A percentile compares a stretch with the other conserved stretches of the same genome.
Conservation (phyloP, 2,113 vertebrate species). For the Hypocryptadius cinnamomeus region DNA sequence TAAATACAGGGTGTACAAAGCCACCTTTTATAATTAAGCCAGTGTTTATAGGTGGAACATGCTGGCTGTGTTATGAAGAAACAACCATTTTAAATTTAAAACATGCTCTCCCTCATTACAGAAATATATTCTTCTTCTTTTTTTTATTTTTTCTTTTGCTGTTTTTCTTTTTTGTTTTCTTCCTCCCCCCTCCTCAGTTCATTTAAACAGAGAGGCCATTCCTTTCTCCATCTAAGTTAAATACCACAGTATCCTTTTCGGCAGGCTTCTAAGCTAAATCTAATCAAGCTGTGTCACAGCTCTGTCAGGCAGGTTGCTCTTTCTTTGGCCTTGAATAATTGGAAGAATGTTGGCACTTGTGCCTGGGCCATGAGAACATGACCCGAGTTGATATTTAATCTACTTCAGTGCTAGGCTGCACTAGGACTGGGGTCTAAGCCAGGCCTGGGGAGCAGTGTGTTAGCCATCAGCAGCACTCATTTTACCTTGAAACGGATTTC, state of each 20-base stretch:
- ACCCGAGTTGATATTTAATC: slow-evolving; percentile 74
- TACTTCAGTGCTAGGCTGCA: slow-evolving; percentile 68
- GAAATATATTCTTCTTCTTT: background rate
- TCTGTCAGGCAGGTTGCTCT: slow-evolving; percentile 66
- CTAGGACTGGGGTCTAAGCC: slow-evolving; percentile 47
- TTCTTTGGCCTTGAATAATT: slow-evolving; percentile 69
- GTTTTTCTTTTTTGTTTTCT: too few relatives aligned
- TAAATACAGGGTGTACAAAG: background rate
- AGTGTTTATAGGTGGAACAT: background rate
- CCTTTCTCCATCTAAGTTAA: slow-evolving; percentile 49
- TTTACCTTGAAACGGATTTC: slow-evolving; percentile 48
- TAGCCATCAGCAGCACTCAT: slow-evolving; percentile 45
- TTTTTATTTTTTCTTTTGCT: background rate
- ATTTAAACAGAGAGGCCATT: slow-evolving; percentile 49
- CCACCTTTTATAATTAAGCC: background rate
- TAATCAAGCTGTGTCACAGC: slow-evolving; percentile 74
- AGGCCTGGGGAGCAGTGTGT: slow-evolving; percentile 50
- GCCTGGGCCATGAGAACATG: slow-evolving; percentile 69
- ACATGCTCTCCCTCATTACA: background rate
- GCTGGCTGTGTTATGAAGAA: background rate
- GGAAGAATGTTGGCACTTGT: slow-evolving; percentile 72
- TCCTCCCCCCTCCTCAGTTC: background rate
- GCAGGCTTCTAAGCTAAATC: slow-evolving; percentile 72
- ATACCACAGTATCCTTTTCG: slow-evolving; percentile 62
- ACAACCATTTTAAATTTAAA: background rate